Conservation (phyloP, 2,113 vertebrate genomes). For the Rhynchomys soricoides region DNA sequence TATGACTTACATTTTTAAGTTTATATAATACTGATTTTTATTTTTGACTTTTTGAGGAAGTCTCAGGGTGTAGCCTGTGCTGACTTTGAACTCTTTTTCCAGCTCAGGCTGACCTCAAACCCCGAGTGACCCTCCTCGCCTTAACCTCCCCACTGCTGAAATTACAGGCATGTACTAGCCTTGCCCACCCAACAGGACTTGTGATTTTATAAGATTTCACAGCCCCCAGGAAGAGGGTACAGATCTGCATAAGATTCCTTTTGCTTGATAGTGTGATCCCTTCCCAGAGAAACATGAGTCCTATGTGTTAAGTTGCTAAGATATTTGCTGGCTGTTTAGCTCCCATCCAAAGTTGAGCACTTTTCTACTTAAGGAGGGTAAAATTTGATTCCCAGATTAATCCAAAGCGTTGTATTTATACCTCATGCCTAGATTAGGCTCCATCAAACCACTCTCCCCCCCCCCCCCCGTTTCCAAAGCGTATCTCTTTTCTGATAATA, state of each 20-base stretch:
- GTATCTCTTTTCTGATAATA: conserved; percentile 55
- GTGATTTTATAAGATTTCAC: conserved; percentile 49
- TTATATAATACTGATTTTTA: not conserved
- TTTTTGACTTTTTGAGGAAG: not conserved
- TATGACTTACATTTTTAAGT: conserved; percentile 59
- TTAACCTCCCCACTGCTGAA: not conserved
- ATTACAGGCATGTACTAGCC: not conserved
- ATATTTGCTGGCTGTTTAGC: conserved; percentile 66
- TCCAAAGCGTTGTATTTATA: conserved; percentile 47
- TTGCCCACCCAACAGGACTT: not conserved
- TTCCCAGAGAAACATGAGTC: conserved; percentile 55
- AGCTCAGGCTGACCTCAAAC: not conserved
- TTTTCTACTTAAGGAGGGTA: conserved; percentile 56
- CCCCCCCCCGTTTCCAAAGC: conserved; percentile 40
- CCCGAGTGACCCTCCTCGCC: not conserved
- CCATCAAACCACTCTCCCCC: conserved; percentile 49
- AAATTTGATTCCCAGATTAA: conserved; percentile 75
- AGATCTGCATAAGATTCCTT: conserved; percentile 28
- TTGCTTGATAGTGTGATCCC: conserved; percentile 46
- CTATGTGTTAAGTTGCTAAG: conserved; percentile 43
- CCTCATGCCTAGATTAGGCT: not conserved
- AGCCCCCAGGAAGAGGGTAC: conserved; percentile 3
- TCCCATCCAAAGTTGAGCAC: conserved; percentile 72
- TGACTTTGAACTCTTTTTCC: not conserved
- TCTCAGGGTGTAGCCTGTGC: not conserved